phyloP scores from a whole-genome alignment of 2,113 vertebrate species.

The Apaloderma vittatum region DNA sequence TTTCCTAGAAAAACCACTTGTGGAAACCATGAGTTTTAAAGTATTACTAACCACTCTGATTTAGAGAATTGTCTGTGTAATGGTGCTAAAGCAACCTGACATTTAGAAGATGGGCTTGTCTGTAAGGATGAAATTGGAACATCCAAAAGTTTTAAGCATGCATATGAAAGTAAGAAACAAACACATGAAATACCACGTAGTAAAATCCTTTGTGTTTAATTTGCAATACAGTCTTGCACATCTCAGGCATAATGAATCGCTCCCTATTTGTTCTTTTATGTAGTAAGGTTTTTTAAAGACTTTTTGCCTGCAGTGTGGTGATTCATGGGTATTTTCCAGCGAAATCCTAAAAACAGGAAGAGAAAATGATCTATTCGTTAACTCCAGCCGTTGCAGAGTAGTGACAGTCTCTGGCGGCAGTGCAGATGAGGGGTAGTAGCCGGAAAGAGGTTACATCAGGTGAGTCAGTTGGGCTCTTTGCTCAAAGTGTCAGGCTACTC shows the following conservation, averaged over 20 bases:
- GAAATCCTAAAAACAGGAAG: not conserved
- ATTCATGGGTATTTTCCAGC: not conserved
- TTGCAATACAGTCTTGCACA: not conserved
- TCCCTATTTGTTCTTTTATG: not conserved
- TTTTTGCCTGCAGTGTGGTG: conserved; percentile 2
- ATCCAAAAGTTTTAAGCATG: not conserved
- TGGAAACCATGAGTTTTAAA: not conserved
- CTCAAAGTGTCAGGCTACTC: not conserved
- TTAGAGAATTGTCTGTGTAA: not conserved
- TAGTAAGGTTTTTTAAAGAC: not conserved
- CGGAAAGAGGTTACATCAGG: not conserved
- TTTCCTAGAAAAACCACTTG: not conserved
- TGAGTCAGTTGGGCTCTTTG: not conserved
- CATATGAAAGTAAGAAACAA: not conserved
- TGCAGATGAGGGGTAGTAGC: not conserved
- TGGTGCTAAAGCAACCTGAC: not conserved
- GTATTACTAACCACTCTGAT: not conserved
- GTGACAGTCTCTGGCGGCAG: not conserved
- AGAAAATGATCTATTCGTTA: not conserved
- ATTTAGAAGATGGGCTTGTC: not conserved
- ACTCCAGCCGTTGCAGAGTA: not conserved
- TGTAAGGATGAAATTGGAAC: not conserved
- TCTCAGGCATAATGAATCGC: not conserved
- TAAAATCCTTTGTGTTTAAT: not conserved
- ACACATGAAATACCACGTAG: not conserved